phyloP scores from a whole-genome alignment of 30 jellyfish, hydroid and myxozoan species.

The Pelagia noctiluca region DNA sequence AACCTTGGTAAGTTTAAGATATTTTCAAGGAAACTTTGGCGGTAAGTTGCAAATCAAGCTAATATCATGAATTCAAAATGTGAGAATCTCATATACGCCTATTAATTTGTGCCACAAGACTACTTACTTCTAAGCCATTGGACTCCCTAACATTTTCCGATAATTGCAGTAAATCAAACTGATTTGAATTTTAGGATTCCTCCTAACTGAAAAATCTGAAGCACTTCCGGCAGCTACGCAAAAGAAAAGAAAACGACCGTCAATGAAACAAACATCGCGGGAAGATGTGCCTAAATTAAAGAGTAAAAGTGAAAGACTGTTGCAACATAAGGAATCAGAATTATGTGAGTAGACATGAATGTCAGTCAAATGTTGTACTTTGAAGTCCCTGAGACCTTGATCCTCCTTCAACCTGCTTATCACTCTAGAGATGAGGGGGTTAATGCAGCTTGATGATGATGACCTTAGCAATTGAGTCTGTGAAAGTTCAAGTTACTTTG shows the following conservation, averaged over 20 bases:
- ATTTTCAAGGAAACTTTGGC: no score
- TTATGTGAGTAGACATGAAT: background rate
- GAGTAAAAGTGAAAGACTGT: background rate
- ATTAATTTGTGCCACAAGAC: background rate
- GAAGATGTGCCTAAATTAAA: slow-evolving; percentile 19
- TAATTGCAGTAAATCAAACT: no score
- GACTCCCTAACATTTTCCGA: no score
- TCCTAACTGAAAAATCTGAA: slow-evolving; percentile 49
- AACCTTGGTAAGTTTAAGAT: slow-evolving; percentile 61
- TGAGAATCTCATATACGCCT: background rate
- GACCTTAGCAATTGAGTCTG: no score
- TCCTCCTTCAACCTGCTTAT: no score
- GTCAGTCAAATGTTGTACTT: no score
- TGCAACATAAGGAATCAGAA: slow-evolving; percentile 11
- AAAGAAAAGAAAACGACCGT: slow-evolving; percentile 21
- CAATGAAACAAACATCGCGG: slow-evolving; percentile 7
- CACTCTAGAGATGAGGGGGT: no score
- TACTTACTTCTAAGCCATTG: background rate
- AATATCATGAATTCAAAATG: no score
- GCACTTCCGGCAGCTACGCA: slow-evolving; percentile 21
- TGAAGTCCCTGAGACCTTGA: no score
- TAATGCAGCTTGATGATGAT: no score
- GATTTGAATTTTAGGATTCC: slow-evolving; percentile 15
- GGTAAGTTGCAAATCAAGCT: no score
- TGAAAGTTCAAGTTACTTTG: no score